These are phyloP conservation scores for Rallus limicola DNA, from an alignment of 2,113 vertebrate species.

Conservation along the genomic window DNA sequence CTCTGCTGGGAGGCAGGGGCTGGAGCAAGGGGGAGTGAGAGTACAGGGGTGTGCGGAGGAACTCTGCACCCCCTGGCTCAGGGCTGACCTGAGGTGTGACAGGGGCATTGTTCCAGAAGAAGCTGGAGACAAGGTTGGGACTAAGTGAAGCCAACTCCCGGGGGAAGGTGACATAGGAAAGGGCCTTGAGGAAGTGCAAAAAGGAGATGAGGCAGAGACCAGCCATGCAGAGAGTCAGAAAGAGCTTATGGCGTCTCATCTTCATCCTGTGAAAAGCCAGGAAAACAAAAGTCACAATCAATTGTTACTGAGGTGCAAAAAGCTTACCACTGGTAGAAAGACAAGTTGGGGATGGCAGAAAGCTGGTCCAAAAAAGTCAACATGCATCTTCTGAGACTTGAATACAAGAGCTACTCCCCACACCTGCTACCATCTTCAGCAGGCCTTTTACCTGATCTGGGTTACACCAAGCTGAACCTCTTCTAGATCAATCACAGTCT, in stretches of 20 bases:
- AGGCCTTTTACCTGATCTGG: not conserved
- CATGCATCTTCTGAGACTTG: not conserved
- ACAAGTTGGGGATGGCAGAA: not conserved
- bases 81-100: conserved; percentile 84
- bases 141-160: conserved; percentile 94
- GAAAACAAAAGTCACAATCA: conserved; percentile 1
- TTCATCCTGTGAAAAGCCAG: conserved; percentile 87
- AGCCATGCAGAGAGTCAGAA: conserved; percentile 96
- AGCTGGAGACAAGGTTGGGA: conserved; percentile 95
- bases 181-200: conserved; percentile 98
- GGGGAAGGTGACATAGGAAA: conserved; percentile 96
- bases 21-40: conserved; percentile 75
- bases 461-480: not conserved
- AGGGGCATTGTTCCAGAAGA: conserved; percentile 93
- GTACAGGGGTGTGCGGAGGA: conserved; percentile 76
- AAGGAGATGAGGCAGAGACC: conserved; percentile 99
- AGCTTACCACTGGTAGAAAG: not conserved
- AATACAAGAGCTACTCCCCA: not conserved
- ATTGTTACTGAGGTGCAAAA: not conserved
- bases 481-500: not conserved
- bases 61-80: conserved; percentile 76
- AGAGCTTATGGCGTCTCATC: conserved; percentile 98
- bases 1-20: conserved; percentile 65
- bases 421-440: not conserved
- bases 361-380: not conserved